phyloP scores from a whole-genome alignment of 2,797 vertebrate species.

The Chiroxiphia lanceolata region DNA sequence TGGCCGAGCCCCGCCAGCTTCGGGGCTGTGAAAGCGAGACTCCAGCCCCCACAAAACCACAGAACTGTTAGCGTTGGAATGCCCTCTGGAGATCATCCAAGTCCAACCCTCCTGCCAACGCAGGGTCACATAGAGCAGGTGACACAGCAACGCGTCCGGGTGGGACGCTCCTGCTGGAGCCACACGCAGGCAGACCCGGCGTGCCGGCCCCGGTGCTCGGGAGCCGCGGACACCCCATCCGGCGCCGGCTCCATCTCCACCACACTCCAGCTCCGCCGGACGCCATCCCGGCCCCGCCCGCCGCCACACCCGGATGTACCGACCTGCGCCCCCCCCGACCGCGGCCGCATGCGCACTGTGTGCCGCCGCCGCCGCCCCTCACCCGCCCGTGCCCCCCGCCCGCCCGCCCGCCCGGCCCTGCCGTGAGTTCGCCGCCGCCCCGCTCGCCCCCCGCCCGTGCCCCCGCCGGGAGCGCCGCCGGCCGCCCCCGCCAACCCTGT shows the following conservation, averaged over 20 bases:
- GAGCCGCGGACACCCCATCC: rapidly evolving
- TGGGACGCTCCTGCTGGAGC: not conserved
- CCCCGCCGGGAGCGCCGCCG: not conserved
- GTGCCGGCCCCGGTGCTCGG: rapidly evolving
- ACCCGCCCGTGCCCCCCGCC: slow-evolving; percentile 15
- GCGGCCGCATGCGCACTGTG: not conserved
- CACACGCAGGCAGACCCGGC: rapidly evolving
- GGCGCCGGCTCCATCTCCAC: rapidly evolving
- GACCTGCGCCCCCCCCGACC: not conserved
- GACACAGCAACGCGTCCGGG: rapidly evolving
- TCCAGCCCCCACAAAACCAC: not conserved
- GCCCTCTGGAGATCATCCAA: too few relatives aligned
- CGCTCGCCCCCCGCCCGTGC: not conserved
- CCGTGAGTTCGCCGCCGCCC: not conserved
- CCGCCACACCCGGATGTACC: not conserved
- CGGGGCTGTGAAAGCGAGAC: not conserved
- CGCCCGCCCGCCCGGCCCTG: not conserved
- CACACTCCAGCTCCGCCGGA: rapidly evolving
- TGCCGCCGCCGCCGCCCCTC: not conserved
- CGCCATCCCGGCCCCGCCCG: not conserved
- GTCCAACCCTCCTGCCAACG: not conserved
- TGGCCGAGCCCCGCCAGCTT: not conserved
- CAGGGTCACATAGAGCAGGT: not conserved
- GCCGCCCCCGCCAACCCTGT: not conserved
- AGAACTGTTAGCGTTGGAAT: rapidly evolving